A percentile compares a stretch with the other conserved stretches of the same genome.
Conservation (phyloP, 2,888 invertebrate species). For the Lepidochitona cinerea region DNA sequence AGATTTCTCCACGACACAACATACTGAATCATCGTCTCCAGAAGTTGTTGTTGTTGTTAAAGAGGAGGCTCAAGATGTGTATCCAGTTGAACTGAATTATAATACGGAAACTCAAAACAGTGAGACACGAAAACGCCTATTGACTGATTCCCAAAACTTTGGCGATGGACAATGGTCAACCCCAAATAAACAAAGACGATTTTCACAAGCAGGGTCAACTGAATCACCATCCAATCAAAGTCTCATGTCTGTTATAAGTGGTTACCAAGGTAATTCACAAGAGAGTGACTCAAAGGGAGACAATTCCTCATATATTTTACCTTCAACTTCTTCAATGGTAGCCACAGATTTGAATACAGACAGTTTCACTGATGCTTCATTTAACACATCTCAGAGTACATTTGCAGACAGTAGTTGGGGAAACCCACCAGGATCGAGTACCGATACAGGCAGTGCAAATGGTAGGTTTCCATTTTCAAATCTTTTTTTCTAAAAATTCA, state of each 20-base stretch:
- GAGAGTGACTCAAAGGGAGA: neutral
- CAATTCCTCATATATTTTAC: neutral
- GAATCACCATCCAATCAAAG: neutral
- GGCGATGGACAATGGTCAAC: no score
- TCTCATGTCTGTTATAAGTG: neutral
- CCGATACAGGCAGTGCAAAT: no score
- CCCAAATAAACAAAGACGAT: neutral
- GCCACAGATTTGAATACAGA: neutral
- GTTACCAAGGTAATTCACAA: neutral
- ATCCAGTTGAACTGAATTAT: neutral
- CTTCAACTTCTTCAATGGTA: neutral
- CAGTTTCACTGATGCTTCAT: no score
- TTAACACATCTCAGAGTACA: no score
- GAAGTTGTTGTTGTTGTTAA: neutral
- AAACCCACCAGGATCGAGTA: no score
- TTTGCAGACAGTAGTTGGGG: no score
- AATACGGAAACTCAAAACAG: no score
- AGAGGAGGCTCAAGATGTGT: neutral
- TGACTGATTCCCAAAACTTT: neutral
- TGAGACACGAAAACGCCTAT: neutral
- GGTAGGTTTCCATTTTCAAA: no score
- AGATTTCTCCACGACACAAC: neutral
- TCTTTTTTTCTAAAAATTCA: no score
- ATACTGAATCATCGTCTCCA: neutral
- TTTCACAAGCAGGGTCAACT: neutral